Conservation (phyloP, 2,888 invertebrate genomes). For the Meandrusa payeni region DNA sequence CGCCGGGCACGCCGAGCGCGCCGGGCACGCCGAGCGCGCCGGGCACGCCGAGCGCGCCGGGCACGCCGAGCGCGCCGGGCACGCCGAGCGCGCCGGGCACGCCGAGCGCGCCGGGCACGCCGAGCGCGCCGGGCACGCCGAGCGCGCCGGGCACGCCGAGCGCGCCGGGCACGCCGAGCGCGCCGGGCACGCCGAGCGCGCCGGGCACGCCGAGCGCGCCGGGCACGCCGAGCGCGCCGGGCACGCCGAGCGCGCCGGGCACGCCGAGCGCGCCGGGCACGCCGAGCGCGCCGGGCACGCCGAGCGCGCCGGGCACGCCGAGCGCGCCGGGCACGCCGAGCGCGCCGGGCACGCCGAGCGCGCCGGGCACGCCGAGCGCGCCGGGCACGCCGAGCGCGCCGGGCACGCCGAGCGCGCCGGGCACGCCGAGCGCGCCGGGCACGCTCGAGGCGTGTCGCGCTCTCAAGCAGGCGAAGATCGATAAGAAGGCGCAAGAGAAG, state of each 20-base stretch:
- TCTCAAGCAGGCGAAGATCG: conserved; percentile 61
- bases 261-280: no score
- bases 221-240: conserved; percentile 70
- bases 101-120: conserved; percentile 62
- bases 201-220: conserved; percentile 46
- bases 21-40: conserved; percentile 46
- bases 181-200: conserved; percentile 30
- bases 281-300: conserved; percentile 68
- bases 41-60: conserved; percentile 30
- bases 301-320: conserved; percentile 58
- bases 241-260: conserved; percentile 64
- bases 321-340: conserved; percentile 29
- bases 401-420: no score
- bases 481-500: conserved; percentile 67
- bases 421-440: conserved; percentile 75
- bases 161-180: conserved; percentile 53
- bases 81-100: conserved; percentile 71
- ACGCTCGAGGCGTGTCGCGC: conserved; percentile 69
- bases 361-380: conserved; percentile 68
- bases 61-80: conserved; percentile 52
- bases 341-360: conserved; percentile 39
- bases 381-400: conserved; percentile 68
- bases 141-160: conserved; percentile 68
- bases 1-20: conserved; percentile 68
- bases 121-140: conserved; percentile 56